Percentiles rank a stretch among this genome's conserved stretches.
phyloP scores from a whole-genome alignment of 64 coral and sea anemone species.

The Dendronephthya gigantea region DNA sequence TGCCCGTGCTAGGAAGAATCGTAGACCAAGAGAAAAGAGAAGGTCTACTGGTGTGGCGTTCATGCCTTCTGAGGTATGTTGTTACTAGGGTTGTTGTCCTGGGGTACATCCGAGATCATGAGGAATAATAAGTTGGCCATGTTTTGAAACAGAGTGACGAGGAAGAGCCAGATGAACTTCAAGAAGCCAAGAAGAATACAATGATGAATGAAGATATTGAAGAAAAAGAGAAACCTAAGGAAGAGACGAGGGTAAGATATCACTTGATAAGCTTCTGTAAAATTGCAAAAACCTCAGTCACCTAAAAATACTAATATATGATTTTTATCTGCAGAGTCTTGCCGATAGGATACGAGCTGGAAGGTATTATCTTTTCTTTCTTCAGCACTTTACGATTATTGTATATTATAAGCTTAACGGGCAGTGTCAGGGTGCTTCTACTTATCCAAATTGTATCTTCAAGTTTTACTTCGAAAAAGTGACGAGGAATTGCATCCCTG shows the following conservation, averaged over 20 bases:
- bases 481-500: too few relatives aligned
- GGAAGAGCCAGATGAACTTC: conserved; percentile 46
- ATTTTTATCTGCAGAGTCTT: conserved; percentile 18
- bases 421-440: too few relatives aligned
- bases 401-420: too few relatives aligned
- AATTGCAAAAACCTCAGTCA: not conserved
- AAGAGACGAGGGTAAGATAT: not conserved
- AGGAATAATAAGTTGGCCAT: too few relatives aligned
- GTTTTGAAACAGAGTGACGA: conserved; percentile 56
- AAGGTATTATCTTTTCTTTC: not conserved
- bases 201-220: conserved; percentile 76
- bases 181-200: conserved; percentile 75
- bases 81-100: too few relatives aligned
- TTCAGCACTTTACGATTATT: too few relatives aligned
- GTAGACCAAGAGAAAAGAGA: conserved; percentile 71
- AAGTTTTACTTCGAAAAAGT: too few relatives aligned
- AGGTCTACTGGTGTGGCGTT: conserved; percentile 62
- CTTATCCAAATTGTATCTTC: too few relatives aligned
- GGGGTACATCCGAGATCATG: too few relatives aligned
- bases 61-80: conserved; percentile 67
- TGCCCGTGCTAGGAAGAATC: conserved; percentile 27
- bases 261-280: too few relatives aligned
- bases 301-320: too few relatives aligned
- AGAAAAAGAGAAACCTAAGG: conserved; percentile 24
- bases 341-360: conserved; percentile 19